Base-by-base conservation (phyloP, 2,113 vertebrate genomes). In the Perca schrenkii region DNA sequence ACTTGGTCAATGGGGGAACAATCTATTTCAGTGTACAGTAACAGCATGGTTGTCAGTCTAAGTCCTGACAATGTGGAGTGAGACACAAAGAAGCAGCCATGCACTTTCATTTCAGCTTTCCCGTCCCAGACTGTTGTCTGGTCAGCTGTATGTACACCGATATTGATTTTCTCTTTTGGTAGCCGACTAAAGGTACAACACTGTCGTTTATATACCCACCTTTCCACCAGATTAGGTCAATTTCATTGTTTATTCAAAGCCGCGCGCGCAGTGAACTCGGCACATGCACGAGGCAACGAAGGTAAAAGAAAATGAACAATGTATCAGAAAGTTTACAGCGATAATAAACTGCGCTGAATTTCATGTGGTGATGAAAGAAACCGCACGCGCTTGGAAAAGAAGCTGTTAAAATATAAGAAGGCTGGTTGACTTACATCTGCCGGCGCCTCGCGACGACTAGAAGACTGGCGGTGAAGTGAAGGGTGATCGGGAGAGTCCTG, bases 11-110 rank as follows among this genome's bases (percentile, higher is more conserved):
- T 34, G 36, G 8, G 22, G 31, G 7, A 63, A 56, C 49, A 70
- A 5, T 25, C 6, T n/a, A 61, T 52, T 47, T 21, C 34, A 73
- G 7, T 46, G 28, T 19, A 25, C 17, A 56, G 11, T 40, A 40
- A 22, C 50, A 8, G n/a, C n/a, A 53, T 12, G 40, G 36, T 17
- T 46, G 25, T 58, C 22, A 47, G 16, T 16, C 2, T 12, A 40
- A n/a, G 34, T 34, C 16, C 31, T 54, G 7, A 68, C 62, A 86
- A 56, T 49, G 47, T 50, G 43, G 28, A 28, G 79, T 72, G 79
- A 73, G 68, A 89, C 76, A 89, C 79, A 84, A 83, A 90, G 63
- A 52, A 25, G 64, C 67, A 60, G n/a, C 60, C 47, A 8, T 28
- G 78, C 80, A 77, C 70, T 72, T 78, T n/a, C 40, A 4, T 22